Evolutionary conservation across 1,140 invertebrate species (phyloP).

Genomic region (Parasteatoda tepidariorum): DNA sequence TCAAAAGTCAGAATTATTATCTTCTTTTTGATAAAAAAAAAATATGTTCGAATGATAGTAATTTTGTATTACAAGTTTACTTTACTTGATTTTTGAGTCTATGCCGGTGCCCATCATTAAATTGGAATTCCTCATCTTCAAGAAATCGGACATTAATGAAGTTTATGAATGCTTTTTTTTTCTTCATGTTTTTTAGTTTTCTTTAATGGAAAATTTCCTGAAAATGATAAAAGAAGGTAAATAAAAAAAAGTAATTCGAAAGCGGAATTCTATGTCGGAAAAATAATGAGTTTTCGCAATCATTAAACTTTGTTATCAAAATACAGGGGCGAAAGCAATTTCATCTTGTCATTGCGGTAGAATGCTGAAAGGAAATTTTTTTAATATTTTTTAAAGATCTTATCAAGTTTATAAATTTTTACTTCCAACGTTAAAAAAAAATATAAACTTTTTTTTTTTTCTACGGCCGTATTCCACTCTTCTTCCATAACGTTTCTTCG

Average conservation of each 20-base stretch:
- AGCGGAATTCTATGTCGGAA: conserved; percentile 48
- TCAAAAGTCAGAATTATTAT: no score
- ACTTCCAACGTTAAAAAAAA: conserved; percentile 22
- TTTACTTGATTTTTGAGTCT: not conserved
- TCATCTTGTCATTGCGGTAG: conserved; percentile 46
- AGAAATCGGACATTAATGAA: conserved; percentile 54
- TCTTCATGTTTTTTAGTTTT: conserved; percentile 7
- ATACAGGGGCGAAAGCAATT: conserved; percentile 55
- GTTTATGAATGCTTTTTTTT: conserved; percentile 51
- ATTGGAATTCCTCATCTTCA: conserved; percentile 34
- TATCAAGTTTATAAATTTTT: conserved; percentile 54
- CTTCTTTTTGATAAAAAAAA: no score
- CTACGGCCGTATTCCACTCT: not conserved
- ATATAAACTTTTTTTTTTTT: conserved; percentile 16
- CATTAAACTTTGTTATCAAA: conserved; percentile 60
- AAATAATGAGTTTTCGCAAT: conserved; percentile 60
- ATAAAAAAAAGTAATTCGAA: conserved; percentile 17
- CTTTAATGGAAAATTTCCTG: conserved; percentile 41
- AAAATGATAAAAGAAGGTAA: conserved; percentile 30
- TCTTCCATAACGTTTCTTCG: not conserved
- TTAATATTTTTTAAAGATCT: conserved; percentile 11
- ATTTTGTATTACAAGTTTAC: not conserved
- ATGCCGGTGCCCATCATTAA: conserved; percentile 6
- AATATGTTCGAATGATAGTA: not conserved
- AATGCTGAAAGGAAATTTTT: conserved; percentile 1